phyloP scores from a whole-genome alignment of 30 jellyfish, hydroid and myxozoan species.

The Cassiopea andromeda region DNA sequence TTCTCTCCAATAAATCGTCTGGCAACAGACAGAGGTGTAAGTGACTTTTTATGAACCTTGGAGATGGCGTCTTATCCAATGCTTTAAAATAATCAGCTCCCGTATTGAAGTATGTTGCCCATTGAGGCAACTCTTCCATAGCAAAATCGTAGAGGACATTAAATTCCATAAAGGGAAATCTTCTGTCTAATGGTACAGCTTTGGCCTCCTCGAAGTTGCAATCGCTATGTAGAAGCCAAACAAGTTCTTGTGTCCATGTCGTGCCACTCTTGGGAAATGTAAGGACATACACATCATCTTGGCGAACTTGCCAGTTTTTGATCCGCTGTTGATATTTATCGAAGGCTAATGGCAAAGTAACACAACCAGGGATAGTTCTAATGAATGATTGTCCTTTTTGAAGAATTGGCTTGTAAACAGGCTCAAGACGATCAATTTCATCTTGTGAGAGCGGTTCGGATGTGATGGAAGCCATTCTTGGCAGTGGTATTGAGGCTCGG shows the following conservation, averaged over 20 bases:
- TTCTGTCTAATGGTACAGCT: neutral
- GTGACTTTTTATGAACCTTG: slow-evolving; percentile 21
- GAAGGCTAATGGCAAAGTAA: neutral
- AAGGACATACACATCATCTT: slow-evolving; percentile 20
- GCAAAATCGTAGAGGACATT: neutral
- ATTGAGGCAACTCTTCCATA: neutral
- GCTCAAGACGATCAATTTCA: neutral
- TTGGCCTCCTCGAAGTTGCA: slow-evolving; percentile 1
- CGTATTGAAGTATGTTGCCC: neutral
- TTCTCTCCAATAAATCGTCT: neutral
- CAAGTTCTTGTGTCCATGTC: slow-evolving; percentile 51
- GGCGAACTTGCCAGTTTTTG: neutral
- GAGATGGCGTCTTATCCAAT: neutral
- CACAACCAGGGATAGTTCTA: neutral
- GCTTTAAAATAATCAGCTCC: neutral
- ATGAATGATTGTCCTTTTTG: neutral
- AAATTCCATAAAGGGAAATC: neutral
- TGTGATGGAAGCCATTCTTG: neutral
- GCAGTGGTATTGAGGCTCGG: too few relatives aligned
- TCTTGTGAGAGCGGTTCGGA: neutral
- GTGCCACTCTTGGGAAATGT: slow-evolving; percentile 45
- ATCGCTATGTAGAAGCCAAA: slow-evolving; percentile 37
- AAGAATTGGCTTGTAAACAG: neutral
- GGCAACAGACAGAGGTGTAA: slow-evolving; percentile 26
- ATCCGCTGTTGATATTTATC: neutral